A percentile compares a stretch with the other conserved stretches of the same genome.
Evolutionary conservation across 2,797 vertebrate genomes (phyloP).

Genomic region (Poeciliopsis presidionis): DNA sequence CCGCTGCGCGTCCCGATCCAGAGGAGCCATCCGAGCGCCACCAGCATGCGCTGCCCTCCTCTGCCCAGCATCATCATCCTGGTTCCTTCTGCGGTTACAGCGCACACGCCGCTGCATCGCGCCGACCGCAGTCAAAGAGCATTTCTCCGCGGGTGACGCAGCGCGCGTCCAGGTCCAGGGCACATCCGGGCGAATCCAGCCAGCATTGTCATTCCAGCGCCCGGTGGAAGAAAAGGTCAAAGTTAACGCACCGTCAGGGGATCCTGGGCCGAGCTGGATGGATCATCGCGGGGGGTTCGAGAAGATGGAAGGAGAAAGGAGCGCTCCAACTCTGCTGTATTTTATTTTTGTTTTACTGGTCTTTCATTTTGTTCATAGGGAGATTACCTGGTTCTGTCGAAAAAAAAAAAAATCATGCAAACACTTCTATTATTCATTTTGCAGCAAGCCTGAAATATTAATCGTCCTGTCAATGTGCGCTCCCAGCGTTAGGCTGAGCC

Average conservation of each 20-base stretch:
- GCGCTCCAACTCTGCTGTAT: background rate
- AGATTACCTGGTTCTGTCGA: background rate
- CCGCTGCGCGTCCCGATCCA: conserved; percentile 51
- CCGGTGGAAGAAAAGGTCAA: background rate
- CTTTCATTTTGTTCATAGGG: background rate
- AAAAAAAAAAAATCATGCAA: background rate
- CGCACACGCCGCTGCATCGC: conserved; percentile 40
- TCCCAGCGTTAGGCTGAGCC: background rate
- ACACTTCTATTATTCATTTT: background rate
- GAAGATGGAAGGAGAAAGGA: background rate
- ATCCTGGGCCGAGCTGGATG: background rate
- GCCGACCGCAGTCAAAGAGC: conserved; percentile 4
- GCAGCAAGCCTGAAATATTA: background rate
- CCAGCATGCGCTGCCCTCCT: conserved; percentile 50
- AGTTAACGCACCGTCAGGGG: conserved; percentile 29
- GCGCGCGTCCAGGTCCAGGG: conserved; percentile 38
- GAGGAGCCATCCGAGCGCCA: conserved; percentile 56
- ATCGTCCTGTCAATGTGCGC: background rate
- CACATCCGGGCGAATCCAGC: conserved; percentile 11
- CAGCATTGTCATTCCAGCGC: background rate
- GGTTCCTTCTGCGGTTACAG: conserved; percentile 18
- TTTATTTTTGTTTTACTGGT: background rate
- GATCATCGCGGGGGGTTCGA: background rate
- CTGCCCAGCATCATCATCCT: conserved; percentile 39
- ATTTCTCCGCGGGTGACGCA: conserved; percentile 36